These are phyloP conservation scores for Drosophila aff. DNA, from an alignment of 1,140 invertebrate genomes.

Conservation along the genomic window DNA sequence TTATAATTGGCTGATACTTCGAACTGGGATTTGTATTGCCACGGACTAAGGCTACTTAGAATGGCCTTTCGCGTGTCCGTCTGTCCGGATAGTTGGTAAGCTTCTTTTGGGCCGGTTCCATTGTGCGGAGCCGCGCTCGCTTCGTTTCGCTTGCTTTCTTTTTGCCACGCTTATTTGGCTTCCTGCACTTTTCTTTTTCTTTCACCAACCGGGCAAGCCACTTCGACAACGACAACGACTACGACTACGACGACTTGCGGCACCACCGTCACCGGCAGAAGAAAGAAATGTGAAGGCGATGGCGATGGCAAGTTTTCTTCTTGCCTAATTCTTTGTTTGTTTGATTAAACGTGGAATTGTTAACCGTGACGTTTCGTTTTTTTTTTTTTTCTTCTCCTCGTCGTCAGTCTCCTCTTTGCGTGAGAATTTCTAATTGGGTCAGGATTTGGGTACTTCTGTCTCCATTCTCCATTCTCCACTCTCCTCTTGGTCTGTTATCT, in stretches of 20 bases:
- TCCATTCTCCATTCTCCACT: background rate
- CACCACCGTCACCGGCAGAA: slow-evolving; percentile 15
- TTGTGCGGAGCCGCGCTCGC: slow-evolving; percentile 40
- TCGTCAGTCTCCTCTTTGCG: slow-evolving; percentile 61
- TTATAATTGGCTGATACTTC: slow-evolving; percentile 36
- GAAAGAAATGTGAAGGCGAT: slow-evolving; percentile 41
- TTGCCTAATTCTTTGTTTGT: slow-evolving; percentile 61
- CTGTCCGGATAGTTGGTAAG: slow-evolving; percentile 40
- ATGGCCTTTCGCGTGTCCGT: slow-evolving; percentile 21
- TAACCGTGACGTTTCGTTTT: slow-evolving; percentile 72
- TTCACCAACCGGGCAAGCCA: slow-evolving; percentile 37
- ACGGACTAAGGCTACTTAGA: slow-evolving; percentile 41
- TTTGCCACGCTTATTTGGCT: slow-evolving; percentile 62
- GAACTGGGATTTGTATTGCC: slow-evolving; percentile 47
- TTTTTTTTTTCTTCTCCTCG: slow-evolving; percentile 17
- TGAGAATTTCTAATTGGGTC: slow-evolving; percentile 79
- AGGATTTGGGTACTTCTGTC: slow-evolving; percentile 46
- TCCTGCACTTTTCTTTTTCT: slow-evolving; percentile 64
- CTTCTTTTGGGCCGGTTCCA: slow-evolving; percentile 59
- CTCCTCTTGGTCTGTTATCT: background rate
- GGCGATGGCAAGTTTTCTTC: slow-evolving; percentile 43
- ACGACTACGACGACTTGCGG: background rate
- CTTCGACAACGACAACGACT: slow-evolving; percentile 3
- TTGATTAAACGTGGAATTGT: slow-evolving; percentile 79
- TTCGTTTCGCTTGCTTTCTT: slow-evolving; percentile 72